phyloP scores from a whole-genome alignment of 2,797 vertebrate genomes.

The Cacajao melanocephalus region DNA sequence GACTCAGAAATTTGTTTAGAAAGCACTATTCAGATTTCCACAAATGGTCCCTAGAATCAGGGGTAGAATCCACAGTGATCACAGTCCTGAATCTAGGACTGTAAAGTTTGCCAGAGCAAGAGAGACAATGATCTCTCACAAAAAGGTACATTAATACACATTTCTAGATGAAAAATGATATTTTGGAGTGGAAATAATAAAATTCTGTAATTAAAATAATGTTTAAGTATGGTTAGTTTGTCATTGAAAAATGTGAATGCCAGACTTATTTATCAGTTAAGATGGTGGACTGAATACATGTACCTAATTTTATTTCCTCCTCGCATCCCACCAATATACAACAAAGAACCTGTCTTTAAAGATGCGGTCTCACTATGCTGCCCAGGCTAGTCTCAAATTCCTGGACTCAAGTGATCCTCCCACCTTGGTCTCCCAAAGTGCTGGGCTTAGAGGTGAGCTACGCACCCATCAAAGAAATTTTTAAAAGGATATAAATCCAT shows the following conservation, averaged over 20 bases:
- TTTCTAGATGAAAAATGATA: neutral
- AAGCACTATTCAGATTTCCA: neutral
- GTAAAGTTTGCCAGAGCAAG: neutral
- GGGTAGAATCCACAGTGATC: neutral
- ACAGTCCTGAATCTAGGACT: neutral
- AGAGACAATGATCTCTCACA: neutral
- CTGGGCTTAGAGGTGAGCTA: neutral
- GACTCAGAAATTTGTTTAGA: neutral
- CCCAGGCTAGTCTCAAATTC: neutral
- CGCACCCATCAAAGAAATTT: neutral
- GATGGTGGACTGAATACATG: neutral
- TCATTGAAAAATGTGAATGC: conserved; percentile 30
- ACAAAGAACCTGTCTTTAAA: neutral
- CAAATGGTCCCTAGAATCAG: neutral
- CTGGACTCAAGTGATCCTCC: neutral
- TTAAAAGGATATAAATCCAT: neutral
- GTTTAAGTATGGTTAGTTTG: neutral
- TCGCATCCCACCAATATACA: neutral
- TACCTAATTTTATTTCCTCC: neutral
- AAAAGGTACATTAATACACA: neutral
- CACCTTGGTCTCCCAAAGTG: neutral
- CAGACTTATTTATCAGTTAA: neutral
- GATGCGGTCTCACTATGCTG: neutral
- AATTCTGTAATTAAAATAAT: neutral
- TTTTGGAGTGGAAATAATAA: neutral